Evolutionary conservation across 2,888 invertebrate genomes (phyloP).

Genomic region (Pandemis corylana): DNA sequence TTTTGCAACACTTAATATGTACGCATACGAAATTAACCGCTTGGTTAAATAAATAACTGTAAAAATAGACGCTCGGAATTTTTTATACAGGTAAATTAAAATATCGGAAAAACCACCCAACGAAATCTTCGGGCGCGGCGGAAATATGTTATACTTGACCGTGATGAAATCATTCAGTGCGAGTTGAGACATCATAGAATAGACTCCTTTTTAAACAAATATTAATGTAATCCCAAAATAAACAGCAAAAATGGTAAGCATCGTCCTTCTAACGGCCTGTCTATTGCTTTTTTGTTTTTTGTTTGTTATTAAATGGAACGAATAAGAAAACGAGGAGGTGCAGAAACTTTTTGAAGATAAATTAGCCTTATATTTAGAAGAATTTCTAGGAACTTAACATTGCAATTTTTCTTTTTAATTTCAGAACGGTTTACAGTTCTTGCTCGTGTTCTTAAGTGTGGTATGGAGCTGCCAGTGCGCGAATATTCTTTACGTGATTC

Average conservation of each 20-base stretch:
- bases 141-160: too few species aligned
- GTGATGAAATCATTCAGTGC: background rate
- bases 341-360: background rate
- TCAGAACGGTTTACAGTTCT: slow-evolving; percentile 1
- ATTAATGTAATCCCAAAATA: background rate
- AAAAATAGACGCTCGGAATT: too few species aligned
- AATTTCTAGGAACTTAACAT: background rate
- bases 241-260: background rate
- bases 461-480: slow-evolving; percentile 54
- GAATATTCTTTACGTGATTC: slow-evolving; percentile 78
- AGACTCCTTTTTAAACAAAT: background rate
- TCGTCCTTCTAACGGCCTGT: background rate
- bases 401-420: background rate
- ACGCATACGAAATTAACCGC: too few species aligned
- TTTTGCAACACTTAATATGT: too few species aligned
- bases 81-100: too few species aligned
- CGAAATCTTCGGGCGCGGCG: too few species aligned
- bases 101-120: too few species aligned
- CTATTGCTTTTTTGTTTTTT: background rate
- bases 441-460: slow-evolving; percentile 6
- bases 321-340: too few species aligned
- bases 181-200: background rate
- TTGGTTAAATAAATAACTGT: too few species aligned
- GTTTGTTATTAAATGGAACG: background rate
- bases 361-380: background rate